phyloP scores from a whole-genome alignment of 2,888 invertebrate species.

The Drosophila conformis region DNA sequence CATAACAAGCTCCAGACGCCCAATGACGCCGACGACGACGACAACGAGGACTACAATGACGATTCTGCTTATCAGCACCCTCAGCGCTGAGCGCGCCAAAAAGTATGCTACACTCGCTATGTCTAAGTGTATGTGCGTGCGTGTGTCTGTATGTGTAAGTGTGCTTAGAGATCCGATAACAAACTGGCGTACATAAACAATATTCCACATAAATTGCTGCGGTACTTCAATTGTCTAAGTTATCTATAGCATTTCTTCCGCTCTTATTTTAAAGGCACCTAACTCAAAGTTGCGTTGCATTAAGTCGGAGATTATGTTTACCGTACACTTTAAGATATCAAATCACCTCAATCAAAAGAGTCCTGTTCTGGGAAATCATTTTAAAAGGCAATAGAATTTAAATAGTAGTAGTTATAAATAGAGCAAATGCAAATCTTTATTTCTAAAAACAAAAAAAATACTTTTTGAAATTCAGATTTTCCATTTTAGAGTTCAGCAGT shows the following conservation, averaged over 20 bases:
- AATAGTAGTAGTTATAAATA: background rate
- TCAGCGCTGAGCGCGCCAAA: slow-evolving; percentile 30
- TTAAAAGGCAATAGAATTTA: background rate
- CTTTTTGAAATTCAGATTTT: background rate
- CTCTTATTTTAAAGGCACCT: background rate
- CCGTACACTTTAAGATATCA: background rate
- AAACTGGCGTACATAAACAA: slow-evolving; percentile 64
- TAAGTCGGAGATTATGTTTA: slow-evolving; percentile 5
- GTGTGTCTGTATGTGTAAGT: slow-evolving; percentile 10
- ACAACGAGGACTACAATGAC: slow-evolving; percentile 24
- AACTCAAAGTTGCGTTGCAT: background rate
- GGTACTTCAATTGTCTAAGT: slow-evolving; percentile 39
- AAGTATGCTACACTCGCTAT: slow-evolving; percentile 47
- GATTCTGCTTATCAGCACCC: slow-evolving; percentile 58
- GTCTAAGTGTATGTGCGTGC: background rate
- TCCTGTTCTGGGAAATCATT: background rate
- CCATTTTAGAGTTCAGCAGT: background rate
- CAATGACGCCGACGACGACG: slow-evolving; percentile 20
- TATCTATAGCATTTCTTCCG: background rate
- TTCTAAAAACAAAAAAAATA: background rate
- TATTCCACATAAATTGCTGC: slow-evolving; percentile 66
- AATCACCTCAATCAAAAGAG: background rate
- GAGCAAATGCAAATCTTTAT: background rate
- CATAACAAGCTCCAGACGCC: slow-evolving; percentile 57
- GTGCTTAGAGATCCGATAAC: slow-evolving; percentile 51